Conservation (phyloP, 2,888 invertebrate species). For the Neoaliturus tenellus region DNA sequence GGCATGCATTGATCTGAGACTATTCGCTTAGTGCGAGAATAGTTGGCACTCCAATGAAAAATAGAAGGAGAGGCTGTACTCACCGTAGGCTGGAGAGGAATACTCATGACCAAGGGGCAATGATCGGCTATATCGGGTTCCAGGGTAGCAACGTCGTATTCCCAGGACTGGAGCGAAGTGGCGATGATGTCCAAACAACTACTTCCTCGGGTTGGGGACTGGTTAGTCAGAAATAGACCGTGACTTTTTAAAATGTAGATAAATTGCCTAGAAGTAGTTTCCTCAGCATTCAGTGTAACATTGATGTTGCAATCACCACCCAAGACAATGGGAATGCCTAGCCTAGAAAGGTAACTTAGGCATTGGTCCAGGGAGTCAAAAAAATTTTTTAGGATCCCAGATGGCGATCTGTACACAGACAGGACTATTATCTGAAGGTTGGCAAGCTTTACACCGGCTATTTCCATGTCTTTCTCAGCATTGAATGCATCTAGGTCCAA, state of each 20-base stretch:
- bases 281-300: neutral
- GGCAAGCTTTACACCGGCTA: neutral
- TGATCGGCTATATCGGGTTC: too few relatives aligned
- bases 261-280: neutral
- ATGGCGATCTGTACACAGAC: neutral
- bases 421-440: neutral
- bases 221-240: neutral
- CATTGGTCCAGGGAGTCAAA: neutral
- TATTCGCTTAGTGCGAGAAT: too few relatives aligned
- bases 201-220: neutral
- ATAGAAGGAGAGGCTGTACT: too few relatives aligned
- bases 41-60: too few relatives aligned
- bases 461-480: neutral
- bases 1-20: too few relatives aligned
- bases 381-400: neutral
- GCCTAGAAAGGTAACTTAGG: too few relatives aligned
- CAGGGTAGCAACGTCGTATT: too few relatives aligned
- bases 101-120: too few relatives aligned
- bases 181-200: neutral
- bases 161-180: neutral
- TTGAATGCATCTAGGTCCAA: neutral
- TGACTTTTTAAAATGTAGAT: neutral
- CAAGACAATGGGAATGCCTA: neutral
- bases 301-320: constrained; percentile 25
- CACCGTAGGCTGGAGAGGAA: too few relatives aligned